Percentiles rank a stretch among this genome's conserved stretches.
Conservation (phyloP, 2,113 vertebrate species). For the Hiodon tergisus region DNA sequence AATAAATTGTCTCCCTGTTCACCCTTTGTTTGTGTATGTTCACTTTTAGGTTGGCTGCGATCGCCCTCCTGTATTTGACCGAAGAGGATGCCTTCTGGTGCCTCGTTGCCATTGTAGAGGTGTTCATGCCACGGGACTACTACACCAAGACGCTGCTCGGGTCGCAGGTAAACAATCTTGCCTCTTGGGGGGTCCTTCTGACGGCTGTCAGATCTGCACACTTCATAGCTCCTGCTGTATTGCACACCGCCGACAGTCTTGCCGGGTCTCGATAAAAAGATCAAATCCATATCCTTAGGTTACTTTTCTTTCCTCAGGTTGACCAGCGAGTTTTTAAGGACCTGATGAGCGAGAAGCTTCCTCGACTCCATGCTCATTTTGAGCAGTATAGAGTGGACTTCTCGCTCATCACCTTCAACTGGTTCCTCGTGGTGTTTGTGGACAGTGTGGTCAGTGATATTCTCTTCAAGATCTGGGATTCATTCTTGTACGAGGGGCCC, state of each 20-base stretch:
- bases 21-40: background rate
- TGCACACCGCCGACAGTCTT: background rate
- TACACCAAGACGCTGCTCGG: slow-evolving; percentile 96
- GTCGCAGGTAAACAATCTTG: slow-evolving; percentile 75
- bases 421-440: slow-evolving; percentile 96
- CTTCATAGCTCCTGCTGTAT: background rate
- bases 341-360: slow-evolving; percentile 90
- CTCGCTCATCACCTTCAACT: slow-evolving; percentile 98
- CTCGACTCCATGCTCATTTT: slow-evolving; percentile 83
- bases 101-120: slow-evolving; percentile 88
- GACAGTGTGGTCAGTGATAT: slow-evolving; percentile 93
- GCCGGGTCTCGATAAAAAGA: background rate
- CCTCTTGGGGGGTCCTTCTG: background rate
- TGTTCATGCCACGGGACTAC: slow-evolving; percentile 96
- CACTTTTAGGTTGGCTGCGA: slow-evolving; percentile 75
- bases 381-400: slow-evolving; percentile 89
- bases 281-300: background rate
- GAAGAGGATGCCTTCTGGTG: slow-evolving; percentile 98
- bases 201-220: background rate
- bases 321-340: slow-evolving; percentile 97
- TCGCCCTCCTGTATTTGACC: slow-evolving; percentile 91
- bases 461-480: slow-evolving; percentile 96
- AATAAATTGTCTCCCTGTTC: background rate
- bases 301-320: slow-evolving; percentile 62
- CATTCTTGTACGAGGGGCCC: slow-evolving; percentile 92